Percentiles rank a stretch among this genome's conserved stretches.
phyloP scores from a whole-genome alignment of 2,113 vertebrate genomes.

The Psittacus erithacus region DNA sequence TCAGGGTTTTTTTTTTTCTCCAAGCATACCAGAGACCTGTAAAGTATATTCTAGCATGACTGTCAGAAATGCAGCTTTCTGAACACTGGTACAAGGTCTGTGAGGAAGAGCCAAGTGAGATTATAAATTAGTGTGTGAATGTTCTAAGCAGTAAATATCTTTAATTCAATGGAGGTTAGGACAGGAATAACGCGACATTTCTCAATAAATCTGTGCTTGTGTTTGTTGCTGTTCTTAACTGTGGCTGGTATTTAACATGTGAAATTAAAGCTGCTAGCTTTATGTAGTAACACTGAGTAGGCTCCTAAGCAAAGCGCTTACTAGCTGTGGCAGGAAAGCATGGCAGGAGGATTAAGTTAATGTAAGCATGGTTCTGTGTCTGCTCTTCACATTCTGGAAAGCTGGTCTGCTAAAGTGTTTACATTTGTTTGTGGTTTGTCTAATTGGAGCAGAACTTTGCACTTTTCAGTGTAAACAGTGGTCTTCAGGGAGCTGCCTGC shows the following conservation, averaged over 20 bases:
- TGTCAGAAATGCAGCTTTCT: background rate
- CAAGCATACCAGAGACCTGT: background rate
- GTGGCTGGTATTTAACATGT: background rate
- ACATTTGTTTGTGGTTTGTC: slow-evolving; percentile 12
- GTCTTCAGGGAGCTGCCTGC: background rate
- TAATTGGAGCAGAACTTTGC: slow-evolving; percentile 31
- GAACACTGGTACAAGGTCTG: background rate
- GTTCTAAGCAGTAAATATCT: background rate
- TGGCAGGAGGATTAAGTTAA: background rate
- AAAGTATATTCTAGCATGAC: no score
- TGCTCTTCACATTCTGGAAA: background rate
- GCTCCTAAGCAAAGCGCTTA: background rate
- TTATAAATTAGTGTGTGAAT: background rate
- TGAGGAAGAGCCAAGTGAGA: background rate
- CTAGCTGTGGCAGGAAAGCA: no score
- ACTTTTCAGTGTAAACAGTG: slow-evolving; percentile 22
- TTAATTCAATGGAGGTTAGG: background rate
- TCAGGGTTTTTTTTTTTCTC: background rate
- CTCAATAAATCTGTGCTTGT: background rate
- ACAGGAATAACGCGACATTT: background rate
- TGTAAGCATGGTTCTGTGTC: background rate
- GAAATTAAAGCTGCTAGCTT: background rate
- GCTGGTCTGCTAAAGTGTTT: background rate
- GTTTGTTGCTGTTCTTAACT: background rate
- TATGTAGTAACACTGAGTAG: fast-evolving